Percentiles rank a stretch among this genome's conserved stretches.
Evolutionary conservation across 2,113 vertebrate genomes (phyloP).

Genomic region (Oreochromis aureus): DNA sequence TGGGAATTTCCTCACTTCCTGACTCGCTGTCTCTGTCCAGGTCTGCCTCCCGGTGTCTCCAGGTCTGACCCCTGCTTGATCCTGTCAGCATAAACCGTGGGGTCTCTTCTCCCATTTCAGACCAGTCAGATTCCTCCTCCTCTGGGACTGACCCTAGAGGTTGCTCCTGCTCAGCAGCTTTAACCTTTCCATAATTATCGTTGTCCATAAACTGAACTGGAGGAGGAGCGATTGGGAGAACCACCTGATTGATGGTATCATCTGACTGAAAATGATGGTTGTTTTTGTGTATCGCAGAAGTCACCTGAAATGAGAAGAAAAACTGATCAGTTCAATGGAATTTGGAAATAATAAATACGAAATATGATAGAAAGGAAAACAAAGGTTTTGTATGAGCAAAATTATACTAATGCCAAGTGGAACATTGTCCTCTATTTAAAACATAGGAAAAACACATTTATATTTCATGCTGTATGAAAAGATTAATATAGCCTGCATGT

Average conservation of each 20-base stretch:
- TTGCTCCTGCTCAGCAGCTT: constrained; percentile 49
- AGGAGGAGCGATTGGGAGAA: constrained; percentile 55
- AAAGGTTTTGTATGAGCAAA: background rate
- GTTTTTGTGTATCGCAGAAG: constrained; percentile 41
- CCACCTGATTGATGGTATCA: constrained; percentile 23
- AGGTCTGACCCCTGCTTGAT: constrained; percentile 28
- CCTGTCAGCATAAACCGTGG: constrained; percentile 37
- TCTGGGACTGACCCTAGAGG: constrained; percentile 65
- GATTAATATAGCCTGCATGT: background rate
- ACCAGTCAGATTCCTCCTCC: constrained; percentile 76
- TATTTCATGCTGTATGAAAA: background rate
- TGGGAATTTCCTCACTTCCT: constrained; percentile 43
- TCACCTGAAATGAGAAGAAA: constrained; percentile 39
- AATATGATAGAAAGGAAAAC: background rate
- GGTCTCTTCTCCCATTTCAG: constrained; percentile 65
- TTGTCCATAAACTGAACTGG: constrained; percentile 70
- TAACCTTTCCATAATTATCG: constrained; percentile 42
- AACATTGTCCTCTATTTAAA: background rate
- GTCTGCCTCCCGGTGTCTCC: constrained; percentile 49
- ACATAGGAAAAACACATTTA: background rate
- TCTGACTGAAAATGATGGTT: constrained; percentile 50
- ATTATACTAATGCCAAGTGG: background rate
- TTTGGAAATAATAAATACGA: background rate
- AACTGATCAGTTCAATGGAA: background rate
- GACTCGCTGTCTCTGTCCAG: constrained; percentile 59